Percentiles rank a stretch among this genome's conserved stretches.
Evolutionary conservation across 2,888 invertebrate genomes (phyloP).

Genomic region (Drosophila crucigera): DNA sequence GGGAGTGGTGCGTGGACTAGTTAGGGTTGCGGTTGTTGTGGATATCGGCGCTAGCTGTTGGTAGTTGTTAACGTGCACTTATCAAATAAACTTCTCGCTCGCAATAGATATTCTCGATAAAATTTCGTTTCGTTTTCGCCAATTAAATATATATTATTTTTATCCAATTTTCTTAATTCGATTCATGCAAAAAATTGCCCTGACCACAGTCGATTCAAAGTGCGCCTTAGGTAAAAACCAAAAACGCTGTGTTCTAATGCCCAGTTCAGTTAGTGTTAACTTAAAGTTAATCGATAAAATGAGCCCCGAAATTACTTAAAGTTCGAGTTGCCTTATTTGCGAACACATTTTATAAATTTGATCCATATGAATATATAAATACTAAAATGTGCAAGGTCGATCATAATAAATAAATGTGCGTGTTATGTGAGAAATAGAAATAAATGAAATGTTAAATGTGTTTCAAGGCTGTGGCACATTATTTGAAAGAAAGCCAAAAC

Average conservation of each 20-base stretch:
- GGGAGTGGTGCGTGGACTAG: constrained; percentile 62
- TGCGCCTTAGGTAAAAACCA: constrained; percentile 32
- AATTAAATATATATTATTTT: constrained; percentile 15
- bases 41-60: constrained; percentile 58
- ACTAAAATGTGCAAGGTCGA: constrained; percentile 2
- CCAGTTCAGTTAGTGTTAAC: constrained; percentile 41
- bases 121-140: constrained; percentile 20
- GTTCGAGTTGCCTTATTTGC: constrained; percentile 37
- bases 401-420: constrained; percentile 35
- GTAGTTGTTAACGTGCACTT: constrained; percentile 70
- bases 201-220: background rate
- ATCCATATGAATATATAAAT: background rate
- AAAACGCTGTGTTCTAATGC: background rate
- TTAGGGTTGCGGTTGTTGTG: constrained; percentile 81
- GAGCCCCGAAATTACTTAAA: constrained; percentile 36
- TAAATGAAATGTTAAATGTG: constrained; percentile 64
- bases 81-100: constrained; percentile 64
- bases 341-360: constrained; percentile 11
- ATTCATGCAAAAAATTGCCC: background rate
- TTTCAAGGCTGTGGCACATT: constrained; percentile 67
- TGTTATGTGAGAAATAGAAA: constrained; percentile 38
- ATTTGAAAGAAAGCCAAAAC: constrained; percentile 55
- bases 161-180: background rate
- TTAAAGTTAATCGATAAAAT: constrained; percentile 75
- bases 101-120: constrained; percentile 36